Conservation (phyloP, 2,113 vertebrate species). For the Thamnophis sirtalis region DNA sequence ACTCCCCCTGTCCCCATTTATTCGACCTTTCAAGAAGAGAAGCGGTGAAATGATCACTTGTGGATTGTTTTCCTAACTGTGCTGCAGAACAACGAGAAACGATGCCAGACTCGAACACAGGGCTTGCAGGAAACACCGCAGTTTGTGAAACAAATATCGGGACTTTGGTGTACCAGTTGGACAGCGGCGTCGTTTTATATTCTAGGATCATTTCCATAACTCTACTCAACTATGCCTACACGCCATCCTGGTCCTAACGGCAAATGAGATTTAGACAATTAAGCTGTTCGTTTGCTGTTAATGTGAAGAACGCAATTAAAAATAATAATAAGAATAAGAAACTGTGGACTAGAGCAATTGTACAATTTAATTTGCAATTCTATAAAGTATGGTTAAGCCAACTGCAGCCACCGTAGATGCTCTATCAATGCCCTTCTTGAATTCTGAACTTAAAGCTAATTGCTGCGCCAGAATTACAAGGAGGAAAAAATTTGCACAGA, state of each 20-base stretch:
- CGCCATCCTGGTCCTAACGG: neutral
- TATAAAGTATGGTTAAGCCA: neutral
- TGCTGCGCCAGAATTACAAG: too few relatives aligned
- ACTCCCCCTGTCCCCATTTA: neutral
- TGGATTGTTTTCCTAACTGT: neutral
- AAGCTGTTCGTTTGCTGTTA: neutral
- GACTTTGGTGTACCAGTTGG: neutral
- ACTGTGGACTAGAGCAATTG: neutral
- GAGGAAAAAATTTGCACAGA: too few relatives aligned
- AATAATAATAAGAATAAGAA: too few relatives aligned
- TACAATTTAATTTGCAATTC: neutral
- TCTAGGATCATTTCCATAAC: neutral
- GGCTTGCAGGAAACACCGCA: neutral
- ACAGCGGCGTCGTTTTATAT: neutral
- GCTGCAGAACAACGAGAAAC: neutral
- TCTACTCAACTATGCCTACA: neutral
- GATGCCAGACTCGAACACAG: neutral
- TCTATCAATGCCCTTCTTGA: neutral
- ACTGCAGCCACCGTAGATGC: neutral
- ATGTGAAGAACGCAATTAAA: neutral
- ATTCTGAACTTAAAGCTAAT: neutral
- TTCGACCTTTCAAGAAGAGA: neutral
- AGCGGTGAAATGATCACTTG: neutral
- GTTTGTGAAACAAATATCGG: neutral
- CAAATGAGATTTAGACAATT: neutral